phyloP scores from a whole-genome alignment of 2,797 vertebrate genomes.

The Calcarius lapponicus region DNA sequence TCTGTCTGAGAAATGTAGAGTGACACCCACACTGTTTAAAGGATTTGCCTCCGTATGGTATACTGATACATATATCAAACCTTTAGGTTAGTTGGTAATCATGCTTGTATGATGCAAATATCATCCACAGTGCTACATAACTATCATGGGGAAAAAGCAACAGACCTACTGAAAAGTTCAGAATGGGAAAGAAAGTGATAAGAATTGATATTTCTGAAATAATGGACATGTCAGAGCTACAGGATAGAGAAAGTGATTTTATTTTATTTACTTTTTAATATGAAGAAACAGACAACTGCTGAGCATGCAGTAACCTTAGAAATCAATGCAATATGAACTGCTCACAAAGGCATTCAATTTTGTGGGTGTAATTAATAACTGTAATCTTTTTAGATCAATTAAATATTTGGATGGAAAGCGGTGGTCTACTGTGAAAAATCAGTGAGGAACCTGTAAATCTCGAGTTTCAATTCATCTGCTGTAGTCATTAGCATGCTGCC shows the following conservation, averaged over 20 bases:
- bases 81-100: not conserved
- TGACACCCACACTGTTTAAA: not conserved
- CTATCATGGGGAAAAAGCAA: no score
- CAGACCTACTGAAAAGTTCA: not conserved
- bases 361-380: not conserved
- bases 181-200: not conserved
- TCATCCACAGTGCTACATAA: not conserved
- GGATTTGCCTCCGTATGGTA: not conserved
- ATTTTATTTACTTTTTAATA: not conserved
- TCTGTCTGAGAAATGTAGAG: not conserved
- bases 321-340: not conserved
- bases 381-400: not conserved
- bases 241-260: not conserved
- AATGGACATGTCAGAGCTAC: not conserved
- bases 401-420: not conserved
- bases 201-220: not conserved
- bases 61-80: not conserved
- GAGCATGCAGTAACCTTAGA: not conserved
- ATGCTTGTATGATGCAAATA: not conserved
- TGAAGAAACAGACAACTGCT: not conserved
- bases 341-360: not conserved
- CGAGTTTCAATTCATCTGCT: not conserved
- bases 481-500: not conserved
- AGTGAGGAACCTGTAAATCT: not conserved
- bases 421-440: not conserved